These are phyloP conservation scores for Cossypha dichroa DNA, from an alignment of 2,797 vertebrate species.

Conservation along the genomic window DNA sequence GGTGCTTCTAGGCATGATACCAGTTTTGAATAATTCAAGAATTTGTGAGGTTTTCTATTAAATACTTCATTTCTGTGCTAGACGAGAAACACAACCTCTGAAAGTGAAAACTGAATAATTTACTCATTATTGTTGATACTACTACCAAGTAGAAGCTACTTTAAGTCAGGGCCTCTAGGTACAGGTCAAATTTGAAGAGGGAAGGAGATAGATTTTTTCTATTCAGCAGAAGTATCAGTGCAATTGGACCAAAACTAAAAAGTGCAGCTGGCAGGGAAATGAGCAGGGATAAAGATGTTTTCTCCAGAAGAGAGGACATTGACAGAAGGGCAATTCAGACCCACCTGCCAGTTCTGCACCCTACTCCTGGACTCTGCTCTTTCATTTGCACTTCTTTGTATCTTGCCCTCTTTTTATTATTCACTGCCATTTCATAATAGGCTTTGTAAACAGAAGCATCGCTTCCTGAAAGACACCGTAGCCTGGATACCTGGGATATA, in stretches of 20 bases:
- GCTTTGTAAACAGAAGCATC: neutral
- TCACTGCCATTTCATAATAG: neutral
- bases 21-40: constrained; percentile 1
- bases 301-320: neutral
- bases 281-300: neutral
- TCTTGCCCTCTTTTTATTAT: neutral
- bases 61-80: neutral
- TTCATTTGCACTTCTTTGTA: neutral
- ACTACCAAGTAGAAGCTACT: neutral
- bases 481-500: neutral
- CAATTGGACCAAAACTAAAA: neutral
- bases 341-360: neutral
- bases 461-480: neutral
- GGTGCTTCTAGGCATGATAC: neutral
- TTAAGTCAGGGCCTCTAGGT: neutral
- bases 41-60: neutral
- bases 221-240: neutral
- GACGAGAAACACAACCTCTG: neutral
- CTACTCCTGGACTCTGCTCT: neutral
- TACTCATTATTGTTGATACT: neutral
- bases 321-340: neutral
- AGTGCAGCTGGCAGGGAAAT: neutral
- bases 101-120: neutral
- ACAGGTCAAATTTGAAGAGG: neutral
- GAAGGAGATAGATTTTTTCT: neutral